Evolutionary conservation across 53 echinoderm and acorn worm species (phyloP), one percentile per base, ranked within the genome.

Genomic region (Apostichopus leukothele): DNA sequence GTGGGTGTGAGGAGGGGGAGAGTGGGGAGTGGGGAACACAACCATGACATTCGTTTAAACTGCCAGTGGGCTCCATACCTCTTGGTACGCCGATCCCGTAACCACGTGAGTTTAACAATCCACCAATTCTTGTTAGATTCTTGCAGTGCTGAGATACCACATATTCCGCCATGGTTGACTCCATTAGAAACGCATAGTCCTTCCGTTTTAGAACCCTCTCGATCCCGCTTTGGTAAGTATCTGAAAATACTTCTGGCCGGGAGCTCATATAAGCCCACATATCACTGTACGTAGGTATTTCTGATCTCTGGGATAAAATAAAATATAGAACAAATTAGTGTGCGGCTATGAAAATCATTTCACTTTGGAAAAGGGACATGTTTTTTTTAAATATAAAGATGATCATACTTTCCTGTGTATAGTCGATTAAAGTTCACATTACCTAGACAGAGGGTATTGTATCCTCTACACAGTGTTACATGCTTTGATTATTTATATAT

Each of bases 141-240:
- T 94, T 88, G 86, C 99, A 99, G 83, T 96, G 76, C 50, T 86
- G 88, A 5, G 96, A 91, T 51, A 95, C 93, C 50, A 92, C 90
- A 76, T 92, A 99, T 52, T 99, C 99, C 0, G 95, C 96, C 94
- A 96, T 91, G 60, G 94, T 93, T 0, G 99, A 99, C 75, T 99
- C 99, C 94, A 99, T 94, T 71, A 99, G 90, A 91, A 99, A 99
- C 16, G 99, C 99, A 21, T 94, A 99, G 54, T 99, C 91, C 86
- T 99, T 96, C 26, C 90, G 79, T 9, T 88, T 83, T 23, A 99
- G 90, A 8, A 99, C 99, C n/a, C 99, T 90, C 4, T 85, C 16
- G 25, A 99, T 92, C 3, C 96, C 99, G 19, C 93, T 95, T 50
- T 90, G 60, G 76, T 95, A 94, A 0, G 96, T 99, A 25, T 99